Conservation (phyloP, 2,888 invertebrate species). For the Idaea straminata region DNA sequence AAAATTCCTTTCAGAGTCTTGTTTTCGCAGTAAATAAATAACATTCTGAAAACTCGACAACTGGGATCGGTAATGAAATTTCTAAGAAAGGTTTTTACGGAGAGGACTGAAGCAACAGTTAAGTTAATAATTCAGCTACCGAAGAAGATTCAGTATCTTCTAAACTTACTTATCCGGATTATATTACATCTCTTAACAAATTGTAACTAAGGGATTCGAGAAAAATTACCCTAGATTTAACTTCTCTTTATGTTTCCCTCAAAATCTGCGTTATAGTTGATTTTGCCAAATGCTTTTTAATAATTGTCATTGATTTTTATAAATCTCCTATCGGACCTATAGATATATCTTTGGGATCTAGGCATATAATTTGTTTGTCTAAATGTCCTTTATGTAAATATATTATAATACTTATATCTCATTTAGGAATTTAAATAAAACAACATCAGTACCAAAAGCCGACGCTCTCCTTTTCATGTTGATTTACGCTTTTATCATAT, state of each 20-base stretch:
- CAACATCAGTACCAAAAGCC: too few species aligned
- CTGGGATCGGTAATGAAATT: not conserved
- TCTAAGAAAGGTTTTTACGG: not conserved
- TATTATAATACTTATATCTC: too few species aligned
- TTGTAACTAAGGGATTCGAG: not conserved
- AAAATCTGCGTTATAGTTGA: not conserved
- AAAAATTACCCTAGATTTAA: not conserved
- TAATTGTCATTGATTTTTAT: not conserved
- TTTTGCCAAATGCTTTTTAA: not conserved
- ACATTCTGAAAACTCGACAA: not conserved
- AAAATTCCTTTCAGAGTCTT: not conserved
- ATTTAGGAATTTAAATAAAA: too few species aligned
- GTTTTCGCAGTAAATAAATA: not conserved
- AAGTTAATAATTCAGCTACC: not conserved
- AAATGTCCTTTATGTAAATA: too few species aligned
- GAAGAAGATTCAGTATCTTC: slow-evolving; percentile 10
- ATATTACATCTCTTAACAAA: not conserved
- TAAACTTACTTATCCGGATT: slow-evolving; percentile 8
- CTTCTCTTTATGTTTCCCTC: not conserved
- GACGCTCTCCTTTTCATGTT: too few species aligned
- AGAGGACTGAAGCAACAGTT: not conserved
- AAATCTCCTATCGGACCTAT: too few species aligned
- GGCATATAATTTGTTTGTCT: too few species aligned
- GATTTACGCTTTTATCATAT: too few species aligned
- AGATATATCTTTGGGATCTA: too few species aligned